Evolutionary conservation across 2,888 invertebrate genomes (phyloP), one percentile per base, ranked within the genome.

Genomic region (Atherix ibis): DNA sequence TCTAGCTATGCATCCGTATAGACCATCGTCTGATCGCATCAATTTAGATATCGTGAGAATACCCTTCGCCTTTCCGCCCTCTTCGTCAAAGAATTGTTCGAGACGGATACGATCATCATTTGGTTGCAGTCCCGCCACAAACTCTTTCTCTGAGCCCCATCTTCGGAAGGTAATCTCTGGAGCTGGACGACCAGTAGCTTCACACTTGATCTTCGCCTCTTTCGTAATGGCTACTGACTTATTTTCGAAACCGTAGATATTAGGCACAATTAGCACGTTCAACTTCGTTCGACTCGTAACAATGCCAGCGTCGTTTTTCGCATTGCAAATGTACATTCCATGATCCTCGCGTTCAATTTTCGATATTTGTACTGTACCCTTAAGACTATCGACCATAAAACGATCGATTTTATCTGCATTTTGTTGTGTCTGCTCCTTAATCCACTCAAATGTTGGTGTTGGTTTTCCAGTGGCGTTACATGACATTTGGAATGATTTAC

Each of bases 391-490:
- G 1, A 84, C 83, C 24, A 64, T 58, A 41, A 63, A 63, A 26
- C 64, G 64, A 52, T 75, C 73, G 4, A 76, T 70, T 6, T 63
- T 68, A 6, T 76, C 72, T 35, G 88, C 65, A 56, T 87, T 77
- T 65, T 73, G 69, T 34, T 79, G 73, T 2, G 72, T 75, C 34
- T 71, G 64, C 38, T 73, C 68, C 48, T 82, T 80, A 37, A 87
- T 77, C 91, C 91, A 91, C 18, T 72, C 72, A 51, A 79, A 84
- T 36, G 68, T 71, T 28, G 91, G 89, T 12, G 74, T 72, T 2
- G 91, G 91, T 54, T 87, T 88, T 13, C 88, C 89, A 26, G 65
- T 70, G 1, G 85, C 88, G 45, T 71, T 71, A 54, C 91, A 91
- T 34, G 68, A 67, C 24, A 84, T 73, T 2, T 73, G 69, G 22